phyloP scores from a whole-genome alignment of 1,140 invertebrate species.

The Goniozus legneri region DNA sequence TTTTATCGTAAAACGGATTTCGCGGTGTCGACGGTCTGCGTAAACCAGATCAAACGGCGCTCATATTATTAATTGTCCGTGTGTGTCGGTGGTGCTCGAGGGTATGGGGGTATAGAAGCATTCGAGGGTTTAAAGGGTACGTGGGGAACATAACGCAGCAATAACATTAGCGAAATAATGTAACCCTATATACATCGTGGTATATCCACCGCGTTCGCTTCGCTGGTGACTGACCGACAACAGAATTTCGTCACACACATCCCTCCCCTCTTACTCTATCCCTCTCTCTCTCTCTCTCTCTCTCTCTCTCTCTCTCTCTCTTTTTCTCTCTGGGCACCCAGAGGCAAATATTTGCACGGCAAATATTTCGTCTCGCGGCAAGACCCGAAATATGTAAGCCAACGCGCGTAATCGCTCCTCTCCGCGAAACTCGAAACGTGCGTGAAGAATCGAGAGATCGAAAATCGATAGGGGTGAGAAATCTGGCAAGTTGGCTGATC shows the following conservation, averaged over 20 bases:
- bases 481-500: too few relatives aligned
- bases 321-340: background rate
- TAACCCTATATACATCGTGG: slow-evolving; percentile 24
- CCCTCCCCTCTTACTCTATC: slow-evolving; percentile 9
- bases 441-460: too few relatives aligned
- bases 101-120: background rate
- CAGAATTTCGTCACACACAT: slow-evolving; percentile 16
- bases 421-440: too few relatives aligned
- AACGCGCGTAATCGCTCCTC: too few relatives aligned
- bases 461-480: too few relatives aligned
- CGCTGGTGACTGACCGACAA: background rate
- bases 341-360: too few relatives aligned
- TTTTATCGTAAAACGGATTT: slow-evolving; percentile 31
- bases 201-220: too few relatives aligned
- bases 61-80: slow-evolving; percentile 35
- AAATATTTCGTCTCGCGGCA: too few relatives aligned
- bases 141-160: slow-evolving; percentile 22
- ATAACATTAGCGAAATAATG: slow-evolving; percentile 42
- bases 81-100: background rate
- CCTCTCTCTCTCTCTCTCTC: background rate
- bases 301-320: background rate
- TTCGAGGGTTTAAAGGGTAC: too few relatives aligned
- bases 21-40: slow-evolving; percentile 12
- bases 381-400: too few relatives aligned
- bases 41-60: slow-evolving; percentile 18